Conservation (phyloP, 2,888 invertebrate genomes). For the Halocaridina rubra region DNA sequence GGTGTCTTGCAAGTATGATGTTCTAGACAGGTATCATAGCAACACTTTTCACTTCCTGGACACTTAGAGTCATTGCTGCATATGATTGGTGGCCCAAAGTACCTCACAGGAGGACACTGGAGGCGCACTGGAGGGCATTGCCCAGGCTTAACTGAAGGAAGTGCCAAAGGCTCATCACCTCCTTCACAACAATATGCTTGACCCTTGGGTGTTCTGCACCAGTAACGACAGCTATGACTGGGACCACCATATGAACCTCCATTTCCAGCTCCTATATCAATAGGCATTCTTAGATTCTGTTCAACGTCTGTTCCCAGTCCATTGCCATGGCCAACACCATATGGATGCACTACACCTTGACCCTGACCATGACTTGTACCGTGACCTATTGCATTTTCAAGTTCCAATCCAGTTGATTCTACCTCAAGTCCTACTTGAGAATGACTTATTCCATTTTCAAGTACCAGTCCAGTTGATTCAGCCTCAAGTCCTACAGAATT, state of each 20-base stretch:
- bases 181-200: slow-evolving; percentile 26
- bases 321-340: too few species aligned
- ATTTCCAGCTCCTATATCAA: too few species aligned
- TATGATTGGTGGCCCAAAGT: neutral
- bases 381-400: too few species aligned
- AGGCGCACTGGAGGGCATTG: slow-evolving; percentile 28
- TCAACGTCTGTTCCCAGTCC: too few species aligned
- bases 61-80: slow-evolving; percentile 28
- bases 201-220: slow-evolving; percentile 8
- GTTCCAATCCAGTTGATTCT: too few species aligned
- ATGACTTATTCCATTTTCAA: too few species aligned
- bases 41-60: slow-evolving; percentile 18
- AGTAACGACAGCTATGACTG: neutral
- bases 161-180: neutral
- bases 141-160: slow-evolving; percentile 10
- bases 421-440: too few species aligned
- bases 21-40: slow-evolving; percentile 21
- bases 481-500: too few species aligned
- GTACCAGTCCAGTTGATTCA: too few species aligned
- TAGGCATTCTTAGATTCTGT: too few species aligned
- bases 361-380: too few species aligned
- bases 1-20: slow-evolving; percentile 27
- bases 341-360: too few species aligned
- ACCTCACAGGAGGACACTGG: neutral
- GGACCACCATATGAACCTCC: neutral